Base-by-base conservation (phyloP, 1,140 invertebrate genomes). In the Oncopodura yosiiana region DNA sequence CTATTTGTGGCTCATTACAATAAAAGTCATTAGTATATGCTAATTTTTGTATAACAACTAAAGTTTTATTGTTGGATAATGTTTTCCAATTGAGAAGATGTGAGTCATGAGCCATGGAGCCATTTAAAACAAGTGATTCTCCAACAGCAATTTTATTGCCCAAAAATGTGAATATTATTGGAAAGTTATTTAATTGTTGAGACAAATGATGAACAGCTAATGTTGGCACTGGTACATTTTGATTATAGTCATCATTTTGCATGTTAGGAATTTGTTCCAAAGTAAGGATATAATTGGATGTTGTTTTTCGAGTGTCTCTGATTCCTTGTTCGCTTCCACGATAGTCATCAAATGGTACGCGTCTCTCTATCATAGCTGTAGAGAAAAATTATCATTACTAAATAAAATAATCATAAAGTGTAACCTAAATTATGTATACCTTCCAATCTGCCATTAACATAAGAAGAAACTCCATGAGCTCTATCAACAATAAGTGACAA, bases 291-390 rank as follows among this genome's bases (percentile, higher is more conserved):
- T 90, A 88, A 58, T 83, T 82, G 41, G 85, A 80, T 0, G 79
- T 71, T 0, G 87, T 89, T 50, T 75, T 70, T 19, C 80, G 78
- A 67, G 86, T 93, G 65, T 94, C 90, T 0, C 87, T 77, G 1
- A 94, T 76, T 16, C 87, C 89, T 68, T 94, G 87, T 3, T 84
- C 83, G 77, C 91, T 83, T 0, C 89, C 89, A 18, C 88, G 72
- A 4, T 84, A 81, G 63, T 94, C 90, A 64, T 93, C 87, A 65
- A 86, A 87, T 0, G 85, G 69, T 1, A 86, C 83, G 41, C 86
- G 75, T 3, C 89, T 71, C 57, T 93, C n/a, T n/a, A n/a, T n/a
- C n/a, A n/a, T n/a, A n/a, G n/a, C n/a, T n/a, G n/a, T n/a, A n/a
- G n/a, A n/a, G n/a, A n/a, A n/a, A n/a, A n/a, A n/a, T n/a, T n/a